phyloP scores from a whole-genome alignment of 2,797 vertebrate species.

The Channa striata region DNA sequence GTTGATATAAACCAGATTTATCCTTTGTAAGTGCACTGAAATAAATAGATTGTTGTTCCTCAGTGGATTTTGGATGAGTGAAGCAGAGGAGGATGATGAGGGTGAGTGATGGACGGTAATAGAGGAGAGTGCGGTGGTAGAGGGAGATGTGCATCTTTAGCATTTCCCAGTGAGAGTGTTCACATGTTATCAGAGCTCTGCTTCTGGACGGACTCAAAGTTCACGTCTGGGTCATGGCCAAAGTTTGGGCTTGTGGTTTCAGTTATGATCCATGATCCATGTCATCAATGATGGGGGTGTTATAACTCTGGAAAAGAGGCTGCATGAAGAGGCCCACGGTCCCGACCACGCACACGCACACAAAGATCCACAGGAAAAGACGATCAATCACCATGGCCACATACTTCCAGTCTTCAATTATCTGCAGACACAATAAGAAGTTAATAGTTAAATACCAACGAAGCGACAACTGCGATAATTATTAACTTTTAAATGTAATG shows the following conservation, averaged over 20 bases:
- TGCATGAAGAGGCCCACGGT: slow-evolving; percentile 87
- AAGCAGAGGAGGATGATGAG: slow-evolving; percentile 5
- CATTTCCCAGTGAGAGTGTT: slow-evolving; percentile 7
- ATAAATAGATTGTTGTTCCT: slow-evolving; percentile 9
- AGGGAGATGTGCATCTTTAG: not conserved
- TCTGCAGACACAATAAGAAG: slow-evolving; percentile 67
- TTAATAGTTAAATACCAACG: not conserved
- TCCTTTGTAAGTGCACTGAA: not conserved
- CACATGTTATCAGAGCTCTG: slow-evolving; percentile 45
- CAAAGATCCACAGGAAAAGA: slow-evolving; percentile 88
- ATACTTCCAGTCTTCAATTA: slow-evolving; percentile 89
- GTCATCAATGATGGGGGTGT: slow-evolving; percentile 77
- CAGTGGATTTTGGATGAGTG: slow-evolving; percentile 18
- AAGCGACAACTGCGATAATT: not conserved
- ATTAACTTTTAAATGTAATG: no score
- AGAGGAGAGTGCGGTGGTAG: slow-evolving; percentile 19
- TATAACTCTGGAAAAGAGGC: slow-evolving; percentile 87
- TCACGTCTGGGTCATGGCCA: slow-evolving; percentile 32
- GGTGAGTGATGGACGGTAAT: slow-evolving; percentile 4
- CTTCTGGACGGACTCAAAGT: slow-evolving; percentile 41
- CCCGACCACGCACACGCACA: slow-evolving; percentile 85
- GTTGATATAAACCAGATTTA: slow-evolving; percentile 13
- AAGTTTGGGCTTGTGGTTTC: slow-evolving; percentile 41
- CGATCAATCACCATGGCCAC: slow-evolving; percentile 90
- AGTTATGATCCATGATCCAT: slow-evolving; percentile 67